A percentile compares a stretch with the other conserved stretches of the same genome.
These are phyloP conservation scores for Cetoscarus ocellatus DNA, from an alignment of 2,797 vertebrate species.

Conservation along the genomic window DNA sequence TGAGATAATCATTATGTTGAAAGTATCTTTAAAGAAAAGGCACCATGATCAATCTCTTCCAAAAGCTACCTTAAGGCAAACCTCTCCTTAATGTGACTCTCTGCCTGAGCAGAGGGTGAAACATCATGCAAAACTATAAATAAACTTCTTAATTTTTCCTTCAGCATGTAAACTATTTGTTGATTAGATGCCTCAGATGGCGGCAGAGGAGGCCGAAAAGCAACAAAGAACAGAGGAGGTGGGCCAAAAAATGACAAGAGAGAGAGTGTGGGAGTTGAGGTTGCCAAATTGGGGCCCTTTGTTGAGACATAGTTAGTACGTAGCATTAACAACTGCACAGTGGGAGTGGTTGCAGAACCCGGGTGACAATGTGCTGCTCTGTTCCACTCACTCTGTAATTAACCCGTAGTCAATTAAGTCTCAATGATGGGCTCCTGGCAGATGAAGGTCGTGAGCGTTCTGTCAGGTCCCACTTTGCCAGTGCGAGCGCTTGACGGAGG, in stretches of 20 bases:
- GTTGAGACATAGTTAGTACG: slow-evolving; percentile 73
- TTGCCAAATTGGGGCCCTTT: slow-evolving; percentile 70
- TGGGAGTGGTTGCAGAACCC: slow-evolving; percentile 69
- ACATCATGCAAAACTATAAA: slow-evolving; percentile 10
- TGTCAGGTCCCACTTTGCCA: slow-evolving; percentile 71
- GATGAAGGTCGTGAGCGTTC: slow-evolving; percentile 55
- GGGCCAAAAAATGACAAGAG: slow-evolving; percentile 66
- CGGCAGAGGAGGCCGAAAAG: slow-evolving; percentile 45
- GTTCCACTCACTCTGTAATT: slow-evolving; percentile 78
- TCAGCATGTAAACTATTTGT: slow-evolving; percentile 34
- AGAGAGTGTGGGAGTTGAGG: slow-evolving; percentile 72
- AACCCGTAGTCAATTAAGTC: slow-evolving; percentile 78
- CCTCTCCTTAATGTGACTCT: neutral
- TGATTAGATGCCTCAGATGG: slow-evolving; percentile 46
- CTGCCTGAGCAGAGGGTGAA: neutral
- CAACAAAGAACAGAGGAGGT: slow-evolving; percentile 60
- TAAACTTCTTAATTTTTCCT: slow-evolving; percentile 27
- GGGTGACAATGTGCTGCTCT: slow-evolving; percentile 68
- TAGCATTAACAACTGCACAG: slow-evolving; percentile 81
- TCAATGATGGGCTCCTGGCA: slow-evolving; percentile 67
- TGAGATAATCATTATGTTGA: no score
- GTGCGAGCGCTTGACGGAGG: slow-evolving; percentile 29
- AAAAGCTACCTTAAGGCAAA: neutral
- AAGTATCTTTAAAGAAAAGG: no score
- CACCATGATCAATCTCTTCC: no score